These are phyloP conservation scores for Babyrousa celebensis DNA, from an alignment of 2,797 vertebrate species.

Conservation along the genomic window DNA sequence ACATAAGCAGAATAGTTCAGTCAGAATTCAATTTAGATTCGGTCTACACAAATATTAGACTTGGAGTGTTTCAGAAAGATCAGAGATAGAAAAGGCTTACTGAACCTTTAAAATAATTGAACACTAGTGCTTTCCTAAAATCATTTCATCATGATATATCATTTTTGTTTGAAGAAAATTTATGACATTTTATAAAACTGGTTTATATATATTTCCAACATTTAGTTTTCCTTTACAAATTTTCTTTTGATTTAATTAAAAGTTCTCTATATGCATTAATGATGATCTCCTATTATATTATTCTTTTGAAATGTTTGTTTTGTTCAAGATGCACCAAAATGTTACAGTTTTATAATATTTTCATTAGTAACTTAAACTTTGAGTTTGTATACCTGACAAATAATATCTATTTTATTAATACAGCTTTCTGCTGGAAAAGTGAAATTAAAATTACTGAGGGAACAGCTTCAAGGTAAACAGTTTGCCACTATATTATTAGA, in stretches of 20 bases:
- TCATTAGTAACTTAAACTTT: slow-evolving; percentile 22
- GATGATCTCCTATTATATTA: not conserved
- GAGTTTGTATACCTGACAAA: slow-evolving; percentile 15
- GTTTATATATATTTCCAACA: not conserved
- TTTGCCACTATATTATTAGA: slow-evolving; percentile 36
- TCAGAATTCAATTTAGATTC: slow-evolving; percentile 43
- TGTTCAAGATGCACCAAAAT: slow-evolving; percentile 10
- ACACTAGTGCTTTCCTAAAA: slow-evolving; percentile 33
- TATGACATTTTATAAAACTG: not conserved
- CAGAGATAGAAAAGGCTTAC: not conserved
- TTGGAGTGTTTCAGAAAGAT: slow-evolving; percentile 27
- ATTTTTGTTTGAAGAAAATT: slow-evolving; percentile 65
- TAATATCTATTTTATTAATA: slow-evolving; percentile 75
- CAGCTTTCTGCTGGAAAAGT: slow-evolving; percentile 93
- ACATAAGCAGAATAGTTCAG: not conserved
- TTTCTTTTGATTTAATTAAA: slow-evolving; percentile 10
- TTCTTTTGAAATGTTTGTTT: slow-evolving; percentile 44
- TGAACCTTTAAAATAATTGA: not conserved
- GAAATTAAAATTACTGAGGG: slow-evolving; percentile 94
- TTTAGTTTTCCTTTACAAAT: not conserved
- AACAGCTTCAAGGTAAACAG: slow-evolving; percentile 91
- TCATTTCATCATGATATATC: not conserved
- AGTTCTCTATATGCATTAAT: not conserved
- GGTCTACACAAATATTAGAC: slow-evolving; percentile 46
- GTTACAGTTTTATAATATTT: not conserved